Base-by-base conservation (phyloP, 2,113 vertebrate genomes). In the Fregetta grallaria region DNA sequence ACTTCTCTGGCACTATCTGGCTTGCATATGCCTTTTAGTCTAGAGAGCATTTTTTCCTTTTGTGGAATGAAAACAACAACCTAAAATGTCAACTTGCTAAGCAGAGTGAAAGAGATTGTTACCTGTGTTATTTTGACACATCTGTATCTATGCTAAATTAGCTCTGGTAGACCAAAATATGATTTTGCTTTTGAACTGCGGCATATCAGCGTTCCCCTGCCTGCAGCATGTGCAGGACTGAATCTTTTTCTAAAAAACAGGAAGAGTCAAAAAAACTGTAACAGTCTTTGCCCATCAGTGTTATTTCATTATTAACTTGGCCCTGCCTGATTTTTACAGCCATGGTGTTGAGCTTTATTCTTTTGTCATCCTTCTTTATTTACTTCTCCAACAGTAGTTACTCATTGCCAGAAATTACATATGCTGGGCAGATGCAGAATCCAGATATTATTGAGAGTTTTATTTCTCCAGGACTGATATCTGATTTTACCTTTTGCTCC, bases 381-480 rank as follows among this genome's bases (percentile, higher is more conserved):
- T 92, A 94, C 34, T 96, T 85, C 83, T 94, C 77, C 76, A 87
- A 91, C 40, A 84, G 65, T 40, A 93, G 92, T 92, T 82, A 85
- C 36, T 78, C 61, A 92, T 5, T 96, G 92, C 95, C 95, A 97
- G 92, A 95, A 96, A 95, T 92, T 95, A 94, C 96, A 97, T 92
- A 82, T 97, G 92, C 73, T 89, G 70, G 86, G 53, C 94, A 97
- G 95, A 96, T 96, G 94, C 83, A 91, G 86, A 89, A 91, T 94
- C 34, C 86, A 95, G 90, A 93, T 94, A 97, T n/a, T 94, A 83
- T 34, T 94, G 56, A 42, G 80, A 87, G 59, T 52, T 92, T 95
- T 87, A 78, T 95, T 96, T 90, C 88, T 80, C 38, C 53, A 61
- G 34, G 38, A 47, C 22, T 66, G 42, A 45, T 92, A 88, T 74